Evolutionary conservation across 2,113 vertebrate species (phyloP).

Genomic region (Spheniscus mendiculus): DNA sequence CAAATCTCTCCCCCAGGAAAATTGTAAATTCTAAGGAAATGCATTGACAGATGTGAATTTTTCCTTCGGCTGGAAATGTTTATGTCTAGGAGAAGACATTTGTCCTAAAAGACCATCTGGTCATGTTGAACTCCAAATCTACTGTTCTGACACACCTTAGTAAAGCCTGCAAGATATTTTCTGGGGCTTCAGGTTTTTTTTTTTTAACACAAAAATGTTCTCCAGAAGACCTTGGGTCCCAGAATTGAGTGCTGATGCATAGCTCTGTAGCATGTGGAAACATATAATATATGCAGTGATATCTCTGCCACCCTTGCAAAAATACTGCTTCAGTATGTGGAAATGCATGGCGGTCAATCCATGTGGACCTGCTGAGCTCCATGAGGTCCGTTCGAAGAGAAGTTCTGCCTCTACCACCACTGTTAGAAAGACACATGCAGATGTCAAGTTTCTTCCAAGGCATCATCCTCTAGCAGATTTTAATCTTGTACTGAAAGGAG

Average conservation of each 20-base stretch:
- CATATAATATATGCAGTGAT: background rate
- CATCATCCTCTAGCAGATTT: background rate
- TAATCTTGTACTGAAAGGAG: background rate
- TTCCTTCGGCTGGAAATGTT: background rate
- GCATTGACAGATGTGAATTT: background rate
- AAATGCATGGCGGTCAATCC: rapidly evolving
- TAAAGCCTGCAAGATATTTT: background rate
- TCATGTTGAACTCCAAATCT: background rate
- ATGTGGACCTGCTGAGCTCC: background rate
- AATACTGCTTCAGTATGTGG: background rate
- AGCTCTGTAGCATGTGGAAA: background rate
- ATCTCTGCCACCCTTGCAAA: background rate
- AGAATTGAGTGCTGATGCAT: background rate
- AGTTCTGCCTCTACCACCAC: background rate
- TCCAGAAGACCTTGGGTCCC: background rate
- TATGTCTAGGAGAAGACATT: background rate
- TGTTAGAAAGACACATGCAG: background rate
- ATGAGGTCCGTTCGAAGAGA: background rate
- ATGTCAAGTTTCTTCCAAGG: background rate
- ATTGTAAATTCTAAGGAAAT: background rate
- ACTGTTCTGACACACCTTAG: background rate
- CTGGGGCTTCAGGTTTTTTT: background rate
- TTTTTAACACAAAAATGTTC: background rate
- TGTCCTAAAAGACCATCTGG: background rate
- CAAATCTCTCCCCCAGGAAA: background rate